Base-by-base conservation (phyloP, 2,113 vertebrate species). In the rat (Rattus norvegicus) region DNA sequence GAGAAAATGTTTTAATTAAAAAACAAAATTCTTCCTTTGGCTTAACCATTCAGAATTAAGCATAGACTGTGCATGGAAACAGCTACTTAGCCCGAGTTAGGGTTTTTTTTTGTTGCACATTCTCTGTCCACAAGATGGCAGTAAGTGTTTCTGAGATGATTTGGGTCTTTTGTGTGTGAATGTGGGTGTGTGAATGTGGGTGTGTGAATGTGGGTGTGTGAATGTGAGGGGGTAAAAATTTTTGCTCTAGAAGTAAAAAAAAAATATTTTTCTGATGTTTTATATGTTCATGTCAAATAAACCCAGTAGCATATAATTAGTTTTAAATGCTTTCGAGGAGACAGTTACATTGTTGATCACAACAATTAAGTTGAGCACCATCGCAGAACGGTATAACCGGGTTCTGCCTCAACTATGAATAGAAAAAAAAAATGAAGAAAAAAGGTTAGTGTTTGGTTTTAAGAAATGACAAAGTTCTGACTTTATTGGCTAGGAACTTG, bases 91-190 rank as follows among this genome's bases (percentile, higher is more conserved):
- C 85, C 89, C 47, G n/a, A 9, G 4, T 89, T 65, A 63, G 6
- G 47, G 8, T 39, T 43, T 61, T 5, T 39, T 43, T 61, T 5
- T 83, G 90, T 63, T 88, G 91, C 52, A 54, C 43, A 4, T 81
- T 43, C 43, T 43, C 56, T 85, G 65, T 91, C 98, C 98, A 98
- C 98, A 96, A 98, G 98, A 97, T 98, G 98, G 98, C 98, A 98
- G 98, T 98, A 98, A 94, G 90, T 33, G 96, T 96, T 97, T 96
- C 85, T 88, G 47, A 6, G 63, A 89, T 52, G 77, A 93, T 95
- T 90, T 91, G 30, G 43, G 67, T 93, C 95, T 87, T 97, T 94
- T 98, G 96, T 97, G 97, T 97, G 83, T 52, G 63, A 56, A 49
- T 70, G 43, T 26, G 73, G 61, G 5, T 30, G 24, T 28, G 20